Base-by-base conservation (phyloP, 2,888 invertebrate genomes). In the Elgonia sp. region DNA sequence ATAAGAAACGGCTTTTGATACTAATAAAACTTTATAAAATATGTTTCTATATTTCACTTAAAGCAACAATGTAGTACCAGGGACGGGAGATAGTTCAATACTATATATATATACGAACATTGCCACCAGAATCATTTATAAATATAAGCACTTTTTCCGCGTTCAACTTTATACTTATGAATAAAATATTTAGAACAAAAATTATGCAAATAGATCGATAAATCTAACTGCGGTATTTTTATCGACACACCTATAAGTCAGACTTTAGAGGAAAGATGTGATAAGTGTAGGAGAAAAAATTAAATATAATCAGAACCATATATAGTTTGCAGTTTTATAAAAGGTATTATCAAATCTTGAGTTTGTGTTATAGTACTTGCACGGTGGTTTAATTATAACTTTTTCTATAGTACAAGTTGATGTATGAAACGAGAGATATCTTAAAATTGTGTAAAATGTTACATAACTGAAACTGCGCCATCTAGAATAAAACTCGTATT, bases 121-220 rank as follows among this genome's bases (percentile, higher is more conserved):
- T 46, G 7, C 37, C 8, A 12, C n/a, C 6, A 7, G 12, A 42
- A 57, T 39, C 75, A 82, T 82, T 82, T 76, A 76, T 84, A 84
- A 84, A 84, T 29, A 29, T 70, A 77, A 70, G 53, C 57, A 12
- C 21, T 62, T 70, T 55, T 73, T 76, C 55, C 69, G 62, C 40
- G 53, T 42, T 62, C 42, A 63, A 72, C 70, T 77, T 84, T 70
- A 20, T 29, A 29, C 70, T 63, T 60, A 0, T 53, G 42, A 55
- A 84, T 84, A 62, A 70, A 84, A 42, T 57, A 82, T 67, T 55
- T 29, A 20, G n/a, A 4, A 9, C 18, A 53, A 73, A 73, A 67
- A 53, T 55, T 82, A 55, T 84, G 70, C 69, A 84, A 84, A 84
- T 63, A 84, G 70, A 84, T 84, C 77, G 70, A 84, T 76, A n/a